Conservation (phyloP, 1,140 invertebrate species). For the Aphaenogaster floridana region DNA sequence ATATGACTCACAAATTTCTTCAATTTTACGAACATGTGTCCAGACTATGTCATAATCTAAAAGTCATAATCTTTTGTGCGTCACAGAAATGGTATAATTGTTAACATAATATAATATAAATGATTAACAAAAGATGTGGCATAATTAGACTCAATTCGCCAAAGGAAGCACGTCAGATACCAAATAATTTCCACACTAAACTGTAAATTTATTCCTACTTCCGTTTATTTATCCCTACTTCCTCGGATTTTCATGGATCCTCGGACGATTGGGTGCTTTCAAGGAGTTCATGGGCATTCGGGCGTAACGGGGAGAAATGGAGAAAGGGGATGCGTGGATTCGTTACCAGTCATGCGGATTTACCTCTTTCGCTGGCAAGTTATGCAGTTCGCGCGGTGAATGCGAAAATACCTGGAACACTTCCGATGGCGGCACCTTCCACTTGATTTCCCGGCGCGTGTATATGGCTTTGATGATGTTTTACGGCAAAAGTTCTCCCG, state of each 20-base stretch:
- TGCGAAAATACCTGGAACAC: slow-evolving; percentile 54
- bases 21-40: no score
- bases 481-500: slow-evolving; percentile 61
- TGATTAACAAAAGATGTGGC: no score
- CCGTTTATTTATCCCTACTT: background rate
- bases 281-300: slow-evolving; percentile 6
- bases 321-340: background rate
- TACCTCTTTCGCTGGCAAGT: slow-evolving; percentile 46
- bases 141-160: no score
- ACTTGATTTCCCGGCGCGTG: slow-evolving; percentile 64
- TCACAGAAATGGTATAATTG: no score
- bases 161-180: no score
- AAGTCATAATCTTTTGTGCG: no score
- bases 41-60: no score
- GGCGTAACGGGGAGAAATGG: background rate
- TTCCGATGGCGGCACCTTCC: slow-evolving; percentile 59
- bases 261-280: background rate
- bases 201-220: background rate
- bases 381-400: slow-evolving; percentile 4
- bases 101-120: no score
- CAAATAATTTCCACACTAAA: no score
- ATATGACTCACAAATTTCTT: no score
- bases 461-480: slow-evolving; percentile 58
- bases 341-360: slow-evolving; percentile 43
- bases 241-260: background rate